These are phyloP conservation scores for Oreotrochilus melanogaster DNA, from an alignment of 2,113 vertebrate genomes.

Conservation along the genomic window DNA sequence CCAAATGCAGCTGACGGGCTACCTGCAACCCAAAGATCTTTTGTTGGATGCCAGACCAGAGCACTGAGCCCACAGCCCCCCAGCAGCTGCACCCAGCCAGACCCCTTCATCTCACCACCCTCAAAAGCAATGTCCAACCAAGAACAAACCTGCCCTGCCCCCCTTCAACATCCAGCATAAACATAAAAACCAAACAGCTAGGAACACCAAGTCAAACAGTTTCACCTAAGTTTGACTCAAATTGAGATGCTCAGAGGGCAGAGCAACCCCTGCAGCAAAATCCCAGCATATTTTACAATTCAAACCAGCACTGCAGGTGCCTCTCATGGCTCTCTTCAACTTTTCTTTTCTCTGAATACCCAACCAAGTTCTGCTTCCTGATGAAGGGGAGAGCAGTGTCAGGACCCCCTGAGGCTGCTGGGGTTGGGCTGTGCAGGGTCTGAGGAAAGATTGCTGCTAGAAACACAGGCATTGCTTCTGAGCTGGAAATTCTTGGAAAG, in stretches of 20 bases:
- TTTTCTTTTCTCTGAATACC: not conserved
- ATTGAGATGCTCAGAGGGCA: not conserved
- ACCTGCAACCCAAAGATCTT: not conserved
- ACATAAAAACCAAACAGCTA: not conserved
- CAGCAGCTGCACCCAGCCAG: not conserved
- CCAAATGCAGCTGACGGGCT: not conserved
- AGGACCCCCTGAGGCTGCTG: not conserved
- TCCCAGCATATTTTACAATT: not conserved
- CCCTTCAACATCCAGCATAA: not conserved
- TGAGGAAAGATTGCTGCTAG: not conserved
- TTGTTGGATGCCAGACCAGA: not conserved
- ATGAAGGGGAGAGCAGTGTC: not conserved
- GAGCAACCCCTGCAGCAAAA: not conserved
- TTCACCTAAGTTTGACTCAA: not conserved
- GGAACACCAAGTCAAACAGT: not conserved
- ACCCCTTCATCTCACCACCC: not conserved
- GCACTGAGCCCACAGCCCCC: not conserved
- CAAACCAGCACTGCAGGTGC: not conserved
- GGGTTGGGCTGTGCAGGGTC: not conserved
- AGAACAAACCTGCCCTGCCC: not conserved
- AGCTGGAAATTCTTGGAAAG: not conserved
- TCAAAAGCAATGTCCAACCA: not conserved
- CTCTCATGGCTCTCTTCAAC: not conserved
- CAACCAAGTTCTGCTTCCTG: not conserved
- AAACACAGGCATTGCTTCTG: not conserved